phyloP scores from a whole-genome alignment of 2,113 vertebrate genomes.

The Proterorhinus semilunaris region DNA sequence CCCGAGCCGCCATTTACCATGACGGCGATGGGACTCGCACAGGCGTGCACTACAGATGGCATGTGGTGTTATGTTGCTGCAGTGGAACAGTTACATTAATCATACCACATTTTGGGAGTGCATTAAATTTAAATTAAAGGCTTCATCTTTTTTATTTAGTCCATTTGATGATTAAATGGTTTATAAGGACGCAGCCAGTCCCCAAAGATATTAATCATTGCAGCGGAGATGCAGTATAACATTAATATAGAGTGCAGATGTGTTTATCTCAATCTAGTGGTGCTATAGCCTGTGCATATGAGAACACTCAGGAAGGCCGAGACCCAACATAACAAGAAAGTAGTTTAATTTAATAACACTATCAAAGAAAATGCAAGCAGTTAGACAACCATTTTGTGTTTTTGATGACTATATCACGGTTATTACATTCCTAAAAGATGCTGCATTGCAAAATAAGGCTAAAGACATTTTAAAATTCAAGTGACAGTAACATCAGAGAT shows the following conservation, averaged over 20 bases:
- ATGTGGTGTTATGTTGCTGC: conserved; percentile 19
- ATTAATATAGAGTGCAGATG: background rate
- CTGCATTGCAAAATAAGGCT: no score
- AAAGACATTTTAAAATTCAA: no score
- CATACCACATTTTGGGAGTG: conserved; percentile 20
- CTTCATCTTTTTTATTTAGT: conserved; percentile 16
- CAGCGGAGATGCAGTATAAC: background rate
- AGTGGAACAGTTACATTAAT: conserved; percentile 33
- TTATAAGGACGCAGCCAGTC: background rate
- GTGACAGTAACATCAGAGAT: no score
- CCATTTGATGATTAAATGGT: background rate
- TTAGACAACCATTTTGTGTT: background rate
- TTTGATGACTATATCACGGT: background rate
- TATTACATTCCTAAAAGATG: no score
- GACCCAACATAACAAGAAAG: background rate
- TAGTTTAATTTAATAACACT: background rate
- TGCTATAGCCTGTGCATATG: background rate
- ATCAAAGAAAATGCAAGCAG: background rate
- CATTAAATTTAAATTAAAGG: conserved; percentile 36
- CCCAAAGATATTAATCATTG: background rate
- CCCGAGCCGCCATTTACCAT: conserved; percentile 39
- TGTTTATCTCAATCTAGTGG: background rate
- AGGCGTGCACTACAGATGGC: conserved; percentile 8
- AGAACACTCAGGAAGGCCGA: background rate
- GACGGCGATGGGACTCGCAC: conserved; percentile 31